Evolutionary conservation across 1,140 invertebrate genomes (phyloP).

Genomic region (Hylyphantes graminicola): DNA sequence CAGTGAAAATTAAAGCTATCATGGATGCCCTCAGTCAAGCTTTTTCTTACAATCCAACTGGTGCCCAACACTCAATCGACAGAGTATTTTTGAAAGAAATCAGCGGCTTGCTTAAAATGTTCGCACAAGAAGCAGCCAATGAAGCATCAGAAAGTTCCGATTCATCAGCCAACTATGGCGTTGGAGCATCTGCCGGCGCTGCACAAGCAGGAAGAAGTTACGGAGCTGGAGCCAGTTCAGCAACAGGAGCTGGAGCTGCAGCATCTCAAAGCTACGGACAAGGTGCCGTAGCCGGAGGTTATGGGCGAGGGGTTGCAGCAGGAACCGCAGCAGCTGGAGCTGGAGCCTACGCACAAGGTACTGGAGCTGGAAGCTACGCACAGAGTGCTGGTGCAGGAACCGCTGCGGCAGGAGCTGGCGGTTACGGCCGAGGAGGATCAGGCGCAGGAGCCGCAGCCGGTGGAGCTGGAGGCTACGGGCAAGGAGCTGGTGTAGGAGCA

Average conservation of each 20-base stretch:
- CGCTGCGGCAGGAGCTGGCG: not conserved
- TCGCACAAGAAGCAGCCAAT: not conserved
- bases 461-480: not conserved
- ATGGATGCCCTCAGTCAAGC: not conserved
- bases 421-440: not conserved
- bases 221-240: not conserved
- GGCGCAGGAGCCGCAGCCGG: not conserved
- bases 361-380: not conserved
- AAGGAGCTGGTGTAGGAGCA: not conserved
- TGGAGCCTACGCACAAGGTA: not conserved
- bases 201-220: not conserved
- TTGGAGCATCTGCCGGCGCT: not conserved
- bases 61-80: not conserved
- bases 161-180: not conserved
- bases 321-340: not conserved
- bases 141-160: not conserved
- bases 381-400: too few relatives aligned
- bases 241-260: not conserved
- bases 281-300: not conserved
- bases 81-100: conserved; percentile 11
- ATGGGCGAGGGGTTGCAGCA: not conserved
- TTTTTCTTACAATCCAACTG: conserved; percentile 12
- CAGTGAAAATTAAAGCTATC: not conserved
- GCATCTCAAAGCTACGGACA: not conserved
- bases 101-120: not conserved